phyloP scores from a whole-genome alignment of 2,113 vertebrate species.

The Fulica atra region DNA sequence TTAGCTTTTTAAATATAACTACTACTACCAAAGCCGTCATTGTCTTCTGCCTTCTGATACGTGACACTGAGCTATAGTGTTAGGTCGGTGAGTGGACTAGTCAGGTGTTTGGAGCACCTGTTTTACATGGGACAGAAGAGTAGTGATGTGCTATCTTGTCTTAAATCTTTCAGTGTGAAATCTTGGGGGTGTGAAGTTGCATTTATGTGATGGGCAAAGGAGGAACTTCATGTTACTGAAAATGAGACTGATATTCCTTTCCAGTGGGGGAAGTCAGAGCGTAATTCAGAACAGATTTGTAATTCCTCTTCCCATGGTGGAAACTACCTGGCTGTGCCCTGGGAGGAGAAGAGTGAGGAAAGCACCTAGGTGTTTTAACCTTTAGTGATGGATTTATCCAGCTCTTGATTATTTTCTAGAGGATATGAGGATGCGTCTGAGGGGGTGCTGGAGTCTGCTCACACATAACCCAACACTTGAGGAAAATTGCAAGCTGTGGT shows the following conservation, averaged over 20 bases:
- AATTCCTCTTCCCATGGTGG: too few species aligned
- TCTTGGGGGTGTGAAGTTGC: background rate
- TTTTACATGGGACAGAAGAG: background rate
- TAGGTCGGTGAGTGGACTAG: background rate
- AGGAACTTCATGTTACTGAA: background rate
- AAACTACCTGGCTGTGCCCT: background rate
- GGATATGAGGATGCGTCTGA: background rate
- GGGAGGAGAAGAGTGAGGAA: background rate
- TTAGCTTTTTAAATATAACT: background rate
- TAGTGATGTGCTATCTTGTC: background rate
- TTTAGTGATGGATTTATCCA: background rate
- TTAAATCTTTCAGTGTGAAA: background rate
- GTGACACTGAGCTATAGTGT: background rate
- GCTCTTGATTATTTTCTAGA: background rate
- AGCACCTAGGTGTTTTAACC: background rate
- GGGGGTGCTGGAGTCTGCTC: background rate
- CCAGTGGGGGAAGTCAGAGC: background rate
- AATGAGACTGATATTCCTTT: background rate
- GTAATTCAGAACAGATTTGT: background rate
- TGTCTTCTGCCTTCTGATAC: background rate
- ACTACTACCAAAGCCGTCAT: rapidly evolving
- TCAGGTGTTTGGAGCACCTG: background rate
- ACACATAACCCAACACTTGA: background rate
- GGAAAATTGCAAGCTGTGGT: background rate
- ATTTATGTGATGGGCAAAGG: background rate